phyloP scores from a whole-genome alignment of 2,113 vertebrate species.

The Callospermophilus lateralis region DNA sequence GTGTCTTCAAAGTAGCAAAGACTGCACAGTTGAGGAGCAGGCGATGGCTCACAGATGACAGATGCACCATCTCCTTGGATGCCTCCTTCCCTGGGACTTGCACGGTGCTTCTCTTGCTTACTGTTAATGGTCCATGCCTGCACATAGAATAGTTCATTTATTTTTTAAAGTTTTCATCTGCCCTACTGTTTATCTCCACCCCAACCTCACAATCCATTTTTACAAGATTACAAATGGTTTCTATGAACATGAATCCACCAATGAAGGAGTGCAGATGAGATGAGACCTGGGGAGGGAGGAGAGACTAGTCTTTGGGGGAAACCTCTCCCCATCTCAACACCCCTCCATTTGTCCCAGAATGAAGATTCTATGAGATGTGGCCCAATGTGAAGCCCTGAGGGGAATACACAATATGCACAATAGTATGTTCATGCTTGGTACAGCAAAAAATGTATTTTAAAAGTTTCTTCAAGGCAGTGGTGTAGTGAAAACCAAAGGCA shows the following conservation, averaged over 20 bases:
- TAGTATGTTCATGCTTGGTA: background rate
- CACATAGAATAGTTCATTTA: constrained; percentile 64
- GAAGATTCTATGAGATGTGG: background rate
- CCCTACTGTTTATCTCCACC: constrained; percentile 45
- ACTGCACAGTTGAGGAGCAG: constrained; percentile 15
- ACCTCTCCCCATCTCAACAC: accelerated
- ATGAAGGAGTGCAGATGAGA: background rate
- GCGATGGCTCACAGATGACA: constrained; percentile 60
- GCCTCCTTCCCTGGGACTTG: background rate
- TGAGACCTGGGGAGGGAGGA: background rate
- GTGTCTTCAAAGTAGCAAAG: background rate
- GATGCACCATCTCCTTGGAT: background rate
- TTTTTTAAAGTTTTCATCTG: constrained; percentile 58
- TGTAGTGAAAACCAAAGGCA: background rate
- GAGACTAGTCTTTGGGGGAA: background rate
- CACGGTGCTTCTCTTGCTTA: constrained; percentile 28
- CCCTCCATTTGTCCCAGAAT: background rate
- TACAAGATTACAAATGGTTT: constrained; percentile 48
- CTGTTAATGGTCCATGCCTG: constrained; percentile 73
- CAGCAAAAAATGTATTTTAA: background rate
- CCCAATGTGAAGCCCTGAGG: background rate
- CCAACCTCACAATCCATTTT: constrained; percentile 24
- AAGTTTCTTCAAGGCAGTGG: background rate
- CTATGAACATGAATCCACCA: background rate
- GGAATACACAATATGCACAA: background rate